Percentiles rank a stretch among this genome's conserved stretches.
These are phyloP conservation scores for Agrochola macilenta DNA, from an alignment of 2,888 invertebrate species.

Conservation along the genomic window DNA sequence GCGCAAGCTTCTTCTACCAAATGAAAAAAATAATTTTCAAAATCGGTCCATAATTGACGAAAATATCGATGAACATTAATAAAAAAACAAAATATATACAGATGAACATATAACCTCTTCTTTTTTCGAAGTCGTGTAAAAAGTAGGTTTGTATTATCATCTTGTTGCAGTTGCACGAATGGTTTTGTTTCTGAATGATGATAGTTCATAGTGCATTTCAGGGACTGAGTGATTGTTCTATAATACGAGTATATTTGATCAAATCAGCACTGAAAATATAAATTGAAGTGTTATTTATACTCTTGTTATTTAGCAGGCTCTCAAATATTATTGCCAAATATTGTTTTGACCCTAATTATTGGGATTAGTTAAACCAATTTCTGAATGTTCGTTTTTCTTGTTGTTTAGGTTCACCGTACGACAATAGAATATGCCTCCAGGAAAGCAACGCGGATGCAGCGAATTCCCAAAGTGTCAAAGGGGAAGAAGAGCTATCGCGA, in stretches of 20 bases:
- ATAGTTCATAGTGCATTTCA: neutral
- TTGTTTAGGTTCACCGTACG: slow-evolving; percentile 80
- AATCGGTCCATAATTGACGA: too few species aligned
- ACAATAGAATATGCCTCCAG: slow-evolving; percentile 80
- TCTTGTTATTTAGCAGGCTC: neutral
- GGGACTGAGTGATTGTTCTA: neutral
- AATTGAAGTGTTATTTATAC: neutral
- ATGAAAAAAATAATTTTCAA: too few species aligned
- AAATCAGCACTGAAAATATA: neutral
- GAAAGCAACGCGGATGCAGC: slow-evolving; percentile 78
- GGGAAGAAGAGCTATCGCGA: slow-evolving; percentile 82
- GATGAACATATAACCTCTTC: too few species aligned
- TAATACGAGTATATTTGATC: neutral
- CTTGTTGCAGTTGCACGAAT: neutral
- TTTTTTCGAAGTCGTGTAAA: neutral
- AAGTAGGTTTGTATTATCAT: neutral
- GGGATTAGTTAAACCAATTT: neutral
- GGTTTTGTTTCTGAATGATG: neutral
- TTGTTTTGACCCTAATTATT: neutral
- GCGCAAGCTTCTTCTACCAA: too few species aligned
- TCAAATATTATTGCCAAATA: neutral
- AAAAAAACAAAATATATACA: too few species aligned
- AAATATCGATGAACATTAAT: too few species aligned
- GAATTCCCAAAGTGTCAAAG: slow-evolving; percentile 78
- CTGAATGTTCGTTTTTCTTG: slow-evolving; percentile 18